A percentile compares a stretch with the other conserved stretches of the same genome.
Conservation (phyloP, 2,888 invertebrate species). For the Tipula lateralis region DNA sequence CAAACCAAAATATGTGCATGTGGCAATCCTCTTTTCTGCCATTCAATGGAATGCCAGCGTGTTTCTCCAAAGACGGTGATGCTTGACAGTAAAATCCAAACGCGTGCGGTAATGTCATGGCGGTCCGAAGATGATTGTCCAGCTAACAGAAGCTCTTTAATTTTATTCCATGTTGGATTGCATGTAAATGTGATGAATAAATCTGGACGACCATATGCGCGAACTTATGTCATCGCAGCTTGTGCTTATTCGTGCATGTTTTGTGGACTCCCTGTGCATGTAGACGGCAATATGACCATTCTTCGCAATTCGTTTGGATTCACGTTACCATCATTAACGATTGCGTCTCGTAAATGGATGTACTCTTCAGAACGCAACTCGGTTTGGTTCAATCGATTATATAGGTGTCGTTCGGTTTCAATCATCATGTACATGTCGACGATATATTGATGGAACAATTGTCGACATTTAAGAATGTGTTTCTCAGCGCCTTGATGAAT, state of each 20-base stretch:
- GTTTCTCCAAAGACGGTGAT: no score
- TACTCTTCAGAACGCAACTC: not conserved
- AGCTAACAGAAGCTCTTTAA: not conserved
- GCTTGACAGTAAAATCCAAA: no score
- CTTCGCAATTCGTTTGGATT: not conserved
- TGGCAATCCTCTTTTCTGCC: no score
- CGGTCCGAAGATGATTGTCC: slow-evolving; percentile 28
- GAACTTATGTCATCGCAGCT: slow-evolving; percentile 24
- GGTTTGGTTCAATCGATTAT: not conserved
- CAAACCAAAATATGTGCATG: no score
- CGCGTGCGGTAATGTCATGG: slow-evolving; percentile 25
- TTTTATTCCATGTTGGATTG: not conserved
- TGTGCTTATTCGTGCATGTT: not conserved
- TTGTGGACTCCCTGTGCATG: no score
- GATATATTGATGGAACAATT: no score
- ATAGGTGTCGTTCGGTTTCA: not conserved
- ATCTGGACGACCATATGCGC: slow-evolving; percentile 26
- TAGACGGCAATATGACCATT: no score
- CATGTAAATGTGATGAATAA: slow-evolving; percentile 20
- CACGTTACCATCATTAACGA: not conserved
- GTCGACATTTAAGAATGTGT: no score
- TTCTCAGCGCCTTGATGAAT: no score
- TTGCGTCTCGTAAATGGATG: not conserved
- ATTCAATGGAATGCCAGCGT: no score
- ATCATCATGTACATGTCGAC: no score